A percentile compares a stretch with the other conserved stretches of the same genome.
Evolutionary conservation across 2,888 invertebrate species (phyloP).

Genomic region (Candidula unifasciata): DNA sequence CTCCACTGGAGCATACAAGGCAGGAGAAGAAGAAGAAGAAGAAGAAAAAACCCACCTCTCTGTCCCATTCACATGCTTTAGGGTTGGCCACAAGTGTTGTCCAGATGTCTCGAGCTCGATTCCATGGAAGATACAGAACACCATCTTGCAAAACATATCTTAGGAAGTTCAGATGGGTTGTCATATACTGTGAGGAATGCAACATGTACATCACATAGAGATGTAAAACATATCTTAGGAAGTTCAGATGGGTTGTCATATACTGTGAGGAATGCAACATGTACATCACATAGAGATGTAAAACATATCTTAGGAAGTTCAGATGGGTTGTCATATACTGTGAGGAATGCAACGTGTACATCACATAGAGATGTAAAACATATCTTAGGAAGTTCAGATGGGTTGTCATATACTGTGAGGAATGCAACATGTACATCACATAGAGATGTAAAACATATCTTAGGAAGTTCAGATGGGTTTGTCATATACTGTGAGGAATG

Average conservation of each 20-base stretch:
- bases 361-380: slow-evolving; percentile 72
- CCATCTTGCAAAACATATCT: slow-evolving; percentile 79
- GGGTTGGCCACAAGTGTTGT: slow-evolving; percentile 77
- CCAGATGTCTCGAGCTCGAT: slow-evolving; percentile 79
- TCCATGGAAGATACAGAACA: slow-evolving; percentile 79
- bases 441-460: slow-evolving; percentile 77
- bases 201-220: too few species aligned
- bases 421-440: not conserved
- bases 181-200: slow-evolving; percentile 75
- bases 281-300: slow-evolving; percentile 64
- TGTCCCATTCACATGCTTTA: slow-evolving; percentile 78
- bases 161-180: slow-evolving; percentile 78
- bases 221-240: slow-evolving; percentile 64
- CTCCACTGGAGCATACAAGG: not conserved
- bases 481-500: slow-evolving; percentile 76
- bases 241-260: slow-evolving; percentile 78
- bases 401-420: slow-evolving; percentile 77
- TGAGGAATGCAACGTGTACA: slow-evolving; percentile 45
- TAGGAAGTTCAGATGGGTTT: slow-evolving; percentile 78
- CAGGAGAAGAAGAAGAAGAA: too few species aligned
- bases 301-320: slow-evolving; percentile 79
- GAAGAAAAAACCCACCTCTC: slow-evolving; percentile 72
- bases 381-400: slow-evolving; percentile 79
- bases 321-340: slow-evolving; percentile 79
- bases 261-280: slow-evolving; percentile 70